Evolutionary conservation across 64 coral and sea anemone species (phyloP), one percentile per base, ranked within the genome.

Genomic region (Acropora yongei): DNA sequence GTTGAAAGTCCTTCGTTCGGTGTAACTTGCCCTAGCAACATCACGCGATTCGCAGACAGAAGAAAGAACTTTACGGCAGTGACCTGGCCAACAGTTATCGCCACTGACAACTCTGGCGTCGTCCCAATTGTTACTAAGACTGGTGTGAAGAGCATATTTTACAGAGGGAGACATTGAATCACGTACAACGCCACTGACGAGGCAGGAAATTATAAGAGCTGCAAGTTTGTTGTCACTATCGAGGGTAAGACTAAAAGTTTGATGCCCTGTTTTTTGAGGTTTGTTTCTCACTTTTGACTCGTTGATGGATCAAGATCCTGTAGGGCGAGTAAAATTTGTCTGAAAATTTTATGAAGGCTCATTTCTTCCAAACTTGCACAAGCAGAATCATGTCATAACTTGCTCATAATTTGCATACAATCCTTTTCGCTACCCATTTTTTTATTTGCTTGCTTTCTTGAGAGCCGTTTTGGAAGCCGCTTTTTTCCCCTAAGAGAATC

Each of bases 91-190:
- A 20, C 90, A 45, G 89, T 91, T 18, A 40, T 86, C 14, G 94
- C 86, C 17, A 89, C 79, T 49, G 94, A 96, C 60, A 96, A 96
- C 80, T 92, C 94, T 12, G 76, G 65, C 47, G 40, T 89, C 13
- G 20, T 16, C 78, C 90, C 86, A 6, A 72, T 5, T 3, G 57
- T 80, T 16, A 78, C 83, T 13, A 16, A 46, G 0, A 48, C 3
- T 74, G 94, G 94, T 73, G 58, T 83, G 14, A 58, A 41, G 4
- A 83, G 83, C 1, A 51, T 60, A 11, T 91, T 63, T 72, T 76
- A 84, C 71, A 55, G 6, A 42, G 94, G 94, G 48, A 84, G 45
- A 2, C 86, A 92, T 39, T 2, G 44, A 0, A 66, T 96, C 17
- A 69, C 2, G 3, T 96, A 89, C 87, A 63, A 44, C 18, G 90